Conservation (phyloP, 2,113 vertebrate genomes). For the Piprites chloris region DNA sequence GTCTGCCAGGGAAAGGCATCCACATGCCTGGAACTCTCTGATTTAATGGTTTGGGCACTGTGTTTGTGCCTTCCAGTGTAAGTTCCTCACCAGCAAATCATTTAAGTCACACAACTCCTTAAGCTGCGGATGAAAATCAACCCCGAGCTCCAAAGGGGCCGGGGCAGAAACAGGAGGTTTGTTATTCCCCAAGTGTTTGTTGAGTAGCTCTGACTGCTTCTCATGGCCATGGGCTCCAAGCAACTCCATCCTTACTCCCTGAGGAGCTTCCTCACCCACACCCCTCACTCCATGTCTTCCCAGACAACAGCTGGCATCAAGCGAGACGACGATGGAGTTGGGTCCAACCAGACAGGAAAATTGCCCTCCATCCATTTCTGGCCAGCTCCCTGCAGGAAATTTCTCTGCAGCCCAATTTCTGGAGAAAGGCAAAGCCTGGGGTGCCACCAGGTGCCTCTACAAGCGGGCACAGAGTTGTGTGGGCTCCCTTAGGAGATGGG, state of each 20-base stretch:
- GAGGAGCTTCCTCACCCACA: too few relatives aligned
- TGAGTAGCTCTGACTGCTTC: background rate
- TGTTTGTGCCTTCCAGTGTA: background rate
- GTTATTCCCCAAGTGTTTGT: background rate
- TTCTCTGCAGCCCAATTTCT: background rate
- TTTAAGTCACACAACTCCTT: background rate
- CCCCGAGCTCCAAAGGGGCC: background rate
- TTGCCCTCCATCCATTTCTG: background rate
- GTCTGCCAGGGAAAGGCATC: background rate
- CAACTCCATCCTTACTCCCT: accelerated
- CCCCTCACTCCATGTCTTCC: background rate
- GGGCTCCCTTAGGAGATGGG: background rate
- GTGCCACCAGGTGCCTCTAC: background rate
- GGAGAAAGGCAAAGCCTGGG: background rate
- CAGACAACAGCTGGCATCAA: background rate
- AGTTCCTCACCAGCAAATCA: background rate
- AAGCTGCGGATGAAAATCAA: background rate
- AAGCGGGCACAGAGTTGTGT: accelerated
- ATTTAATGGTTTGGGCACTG: background rate
- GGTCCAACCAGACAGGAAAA: background rate
- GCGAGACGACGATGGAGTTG: background rate
- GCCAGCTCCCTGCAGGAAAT: background rate
- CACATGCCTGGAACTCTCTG: background rate
- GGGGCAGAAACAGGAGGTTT: background rate
- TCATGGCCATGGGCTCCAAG: background rate